phyloP scores from a whole-genome alignment of 1,140 invertebrate genomes.

The Drosophila persimilis region DNA sequence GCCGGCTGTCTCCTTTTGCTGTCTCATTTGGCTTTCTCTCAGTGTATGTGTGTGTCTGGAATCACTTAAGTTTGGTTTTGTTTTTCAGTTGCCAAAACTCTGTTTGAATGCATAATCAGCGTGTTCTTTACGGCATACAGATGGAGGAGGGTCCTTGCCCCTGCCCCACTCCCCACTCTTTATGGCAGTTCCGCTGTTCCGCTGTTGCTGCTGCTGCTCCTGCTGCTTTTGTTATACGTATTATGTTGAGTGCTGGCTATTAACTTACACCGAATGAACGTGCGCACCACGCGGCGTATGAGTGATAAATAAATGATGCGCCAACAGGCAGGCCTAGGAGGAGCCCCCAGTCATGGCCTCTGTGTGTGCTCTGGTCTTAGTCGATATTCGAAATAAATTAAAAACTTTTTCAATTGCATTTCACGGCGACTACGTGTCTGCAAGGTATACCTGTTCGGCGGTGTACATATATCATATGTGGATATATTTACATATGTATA shows the following conservation, averaged over 20 bases:
- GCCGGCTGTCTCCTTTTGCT: no score
- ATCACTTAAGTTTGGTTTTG: conserved; percentile 72
- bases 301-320: conserved; percentile 66
- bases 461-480: neutral
- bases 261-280: conserved; percentile 66
- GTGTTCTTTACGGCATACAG: conserved; percentile 39
- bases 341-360: neutral
- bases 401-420: conserved; percentile 73
- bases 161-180: conserved; percentile 2
- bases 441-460: conserved; percentile 1
- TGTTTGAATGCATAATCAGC: conserved; percentile 67
- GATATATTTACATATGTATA: no score
- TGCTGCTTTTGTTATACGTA: conserved; percentile 62
- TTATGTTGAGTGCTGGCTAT: conserved; percentile 69
- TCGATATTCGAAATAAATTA: conserved; percentile 71
- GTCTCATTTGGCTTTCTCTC: neutral
- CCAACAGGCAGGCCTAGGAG: conserved; percentile 35
- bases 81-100: conserved; percentile 68
- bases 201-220: neutral
- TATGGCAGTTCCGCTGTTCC: conserved; percentile 14
- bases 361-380: no score
- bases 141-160: neutral
- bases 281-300: conserved; percentile 57
- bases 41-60: conserved; percentile 50
- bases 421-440: conserved; percentile 42